Conservation (phyloP, 2,888 invertebrate species). For the Ophion ellenae region DNA sequence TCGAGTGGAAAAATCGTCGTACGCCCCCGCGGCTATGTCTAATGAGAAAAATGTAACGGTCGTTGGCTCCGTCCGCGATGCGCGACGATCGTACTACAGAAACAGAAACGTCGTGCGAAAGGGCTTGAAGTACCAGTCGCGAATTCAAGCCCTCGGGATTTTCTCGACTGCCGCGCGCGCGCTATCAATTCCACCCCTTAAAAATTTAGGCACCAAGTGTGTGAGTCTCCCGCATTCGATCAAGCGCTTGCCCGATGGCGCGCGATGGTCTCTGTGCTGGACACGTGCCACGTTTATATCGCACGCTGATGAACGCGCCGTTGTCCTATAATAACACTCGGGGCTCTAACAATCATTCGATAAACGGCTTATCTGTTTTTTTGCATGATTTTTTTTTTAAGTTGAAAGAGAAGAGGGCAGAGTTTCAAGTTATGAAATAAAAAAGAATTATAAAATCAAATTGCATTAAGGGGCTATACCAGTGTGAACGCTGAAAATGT, state of each 20-base stretch:
- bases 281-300: constrained; percentile 62
- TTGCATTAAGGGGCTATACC: no score
- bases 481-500: no score
- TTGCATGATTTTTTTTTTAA: not conserved
- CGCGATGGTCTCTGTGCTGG: constrained; percentile 53
- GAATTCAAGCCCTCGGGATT: constrained; percentile 15
- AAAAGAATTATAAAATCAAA: no score
- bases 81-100: not conserved
- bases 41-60: constrained; percentile 17
- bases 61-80: constrained; percentile 15
- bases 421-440: no score
- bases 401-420: constrained; percentile 4
- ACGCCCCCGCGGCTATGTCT: constrained; percentile 10
- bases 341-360: constrained; percentile 64
- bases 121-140: constrained; percentile 1
- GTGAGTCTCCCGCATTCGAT: not conserved
- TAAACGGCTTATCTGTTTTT: constrained; percentile 52
- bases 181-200: constrained; percentile 51
- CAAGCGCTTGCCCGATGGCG: constrained; percentile 33
- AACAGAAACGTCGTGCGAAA: not conserved
- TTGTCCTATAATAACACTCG: constrained; percentile 46
- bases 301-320: constrained; percentile 58
- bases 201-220: constrained; percentile 6
- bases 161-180: constrained; percentile 18
- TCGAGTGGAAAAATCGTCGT: constrained; percentile 13